These are phyloP conservation scores for Eupithecia pulchellata DNA, from an alignment of 2,888 invertebrate genomes.

Conservation along the genomic window DNA sequence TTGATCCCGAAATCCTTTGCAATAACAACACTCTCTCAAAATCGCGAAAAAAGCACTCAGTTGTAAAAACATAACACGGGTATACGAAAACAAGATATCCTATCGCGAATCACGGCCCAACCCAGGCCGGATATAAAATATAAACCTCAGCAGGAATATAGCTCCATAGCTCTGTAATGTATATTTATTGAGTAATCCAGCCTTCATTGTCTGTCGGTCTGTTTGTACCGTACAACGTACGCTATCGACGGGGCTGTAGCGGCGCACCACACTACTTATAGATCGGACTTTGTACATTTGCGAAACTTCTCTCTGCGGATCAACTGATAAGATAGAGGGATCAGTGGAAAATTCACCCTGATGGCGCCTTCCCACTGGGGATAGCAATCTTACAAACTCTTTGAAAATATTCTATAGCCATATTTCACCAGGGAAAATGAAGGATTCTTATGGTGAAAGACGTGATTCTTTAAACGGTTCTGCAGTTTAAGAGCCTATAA, in stretches of 20 bases:
- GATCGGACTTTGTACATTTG: constrained; percentile 1
- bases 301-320: neutral
- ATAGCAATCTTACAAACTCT: neutral
- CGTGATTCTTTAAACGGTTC: too few species aligned
- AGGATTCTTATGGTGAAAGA: too few species aligned
- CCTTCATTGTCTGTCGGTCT: neutral
- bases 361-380: neutral
- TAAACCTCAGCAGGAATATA: neutral
- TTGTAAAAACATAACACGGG: too few species aligned
- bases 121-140: too few species aligned
- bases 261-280: constrained; percentile 4
- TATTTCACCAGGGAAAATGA: too few species aligned
- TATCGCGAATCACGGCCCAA: too few species aligned
- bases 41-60: too few species aligned
- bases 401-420: too few species aligned
- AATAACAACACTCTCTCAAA: too few species aligned
- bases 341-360: neutral
- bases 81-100: too few species aligned
- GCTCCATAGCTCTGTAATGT: neutral
- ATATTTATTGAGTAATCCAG: neutral
- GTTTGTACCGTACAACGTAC: neutral
- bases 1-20: too few species aligned
- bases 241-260: neutral
- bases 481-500: too few species aligned
- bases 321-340: neutral